Evolutionary conservation across 2,113 vertebrate species (phyloP).

Genomic region (Pelvicachromis taeniatus): DNA sequence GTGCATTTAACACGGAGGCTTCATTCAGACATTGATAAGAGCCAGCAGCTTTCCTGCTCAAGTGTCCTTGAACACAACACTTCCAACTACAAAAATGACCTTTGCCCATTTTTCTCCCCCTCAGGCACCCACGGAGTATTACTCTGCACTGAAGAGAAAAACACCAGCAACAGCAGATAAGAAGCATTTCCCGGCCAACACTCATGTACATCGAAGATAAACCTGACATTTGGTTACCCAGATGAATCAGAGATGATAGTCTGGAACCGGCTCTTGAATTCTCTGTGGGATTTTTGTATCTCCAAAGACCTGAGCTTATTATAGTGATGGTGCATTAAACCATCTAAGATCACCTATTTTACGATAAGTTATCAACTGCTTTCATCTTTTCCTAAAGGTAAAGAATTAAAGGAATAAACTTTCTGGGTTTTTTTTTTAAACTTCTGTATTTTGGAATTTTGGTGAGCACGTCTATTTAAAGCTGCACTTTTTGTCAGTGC

Average conservation of each 20-base stretch:
- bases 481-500: neutral
- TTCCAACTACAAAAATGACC: neutral
- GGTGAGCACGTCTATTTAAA: neutral
- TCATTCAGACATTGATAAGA: neutral
- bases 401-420: neutral
- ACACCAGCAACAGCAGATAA: neutral
- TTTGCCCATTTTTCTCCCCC: neutral
- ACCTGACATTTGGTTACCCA: constrained; percentile 28
- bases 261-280: neutral
- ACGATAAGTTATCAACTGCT: neutral
- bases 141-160: neutral
- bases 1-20: neutral
- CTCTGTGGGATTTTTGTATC: neutral
- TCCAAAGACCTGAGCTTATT: neutral
- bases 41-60: neutral
- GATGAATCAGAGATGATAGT: neutral
- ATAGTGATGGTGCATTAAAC: neutral
- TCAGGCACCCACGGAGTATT: neutral
- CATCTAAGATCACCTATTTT: neutral
- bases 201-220: neutral
- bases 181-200: neutral
- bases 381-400: neutral
- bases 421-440: neutral
- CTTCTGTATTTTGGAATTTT: neutral
- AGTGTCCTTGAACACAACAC: neutral